Evolutionary conservation across 2,113 vertebrate species (phyloP), one percentile per base, ranked within the genome.

Genomic region (Gopherus flavomarginatus): DNA sequence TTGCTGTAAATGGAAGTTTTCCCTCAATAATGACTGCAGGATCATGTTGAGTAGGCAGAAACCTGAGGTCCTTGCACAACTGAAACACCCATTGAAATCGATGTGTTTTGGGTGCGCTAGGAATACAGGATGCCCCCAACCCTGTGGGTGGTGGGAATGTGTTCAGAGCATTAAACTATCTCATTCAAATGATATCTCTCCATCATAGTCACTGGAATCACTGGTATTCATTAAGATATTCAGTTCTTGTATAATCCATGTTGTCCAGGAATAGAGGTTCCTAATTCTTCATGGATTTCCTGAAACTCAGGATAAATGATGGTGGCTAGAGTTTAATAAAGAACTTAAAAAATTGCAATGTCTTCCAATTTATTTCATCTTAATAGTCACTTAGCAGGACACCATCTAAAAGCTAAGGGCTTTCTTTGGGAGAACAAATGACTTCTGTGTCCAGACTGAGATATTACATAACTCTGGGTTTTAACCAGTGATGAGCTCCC

Each of bases 41-140:
- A 57, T 57, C 56, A 27, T 26, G 26, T 57, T 57, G 26, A 27
- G 24, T 57, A 57, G 53, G 53, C 21, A 54, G 53, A 54, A 54
- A 54, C 56, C 19, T 57, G 56, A 26, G 26, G 56, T 57, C 26
- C 56, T 57, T 57, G 26, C 10, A 57, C 56, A 57, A 11, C 11
- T 57, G 56, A 57, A 57, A 57, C 52, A 53, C 56, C 29, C 57
- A 26, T 62, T 72, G 56, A 24, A 29, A 27, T 54, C 50, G 2
- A 5, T 29, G 7, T 24, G 7, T 29, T 82, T 62, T 0, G 0
- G 29, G 26, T 26, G 21, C 35, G 11, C 81, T n/a, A 1, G 72
- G 52, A 38, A 47, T 1, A 19, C n/a, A 50, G 69, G 42, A 24
- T 9, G 38, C 17, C 77, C 38, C 19, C 53, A 86, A 12, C 13